These are phyloP conservation scores for Sinocyclocheilus anshuiensis DNA, from an alignment of 2,113 vertebrate genomes.

Conservation along the genomic window DNA sequence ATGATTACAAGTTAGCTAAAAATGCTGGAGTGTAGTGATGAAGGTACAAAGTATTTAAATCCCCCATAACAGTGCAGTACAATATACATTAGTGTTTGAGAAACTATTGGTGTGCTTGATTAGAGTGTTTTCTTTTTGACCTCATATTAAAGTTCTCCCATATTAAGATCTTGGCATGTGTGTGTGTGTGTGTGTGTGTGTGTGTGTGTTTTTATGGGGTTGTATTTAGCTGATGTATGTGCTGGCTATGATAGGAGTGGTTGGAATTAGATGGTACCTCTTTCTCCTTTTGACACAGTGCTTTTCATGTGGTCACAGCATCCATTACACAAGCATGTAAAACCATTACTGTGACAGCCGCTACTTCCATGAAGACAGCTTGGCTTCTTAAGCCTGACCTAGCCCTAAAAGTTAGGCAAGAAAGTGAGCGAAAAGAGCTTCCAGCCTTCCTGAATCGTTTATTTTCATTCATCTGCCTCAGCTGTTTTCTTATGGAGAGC, in stretches of 20 bases:
- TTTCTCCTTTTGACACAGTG: slow-evolving; percentile 59
- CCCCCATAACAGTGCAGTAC: not conserved
- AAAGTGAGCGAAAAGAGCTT: not conserved
- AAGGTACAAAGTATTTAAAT: slow-evolving; percentile 10
- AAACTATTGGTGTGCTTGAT: slow-evolving; percentile 49
- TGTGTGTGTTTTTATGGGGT: slow-evolving; percentile 68
- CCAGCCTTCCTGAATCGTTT: not conserved
- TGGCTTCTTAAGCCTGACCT: slow-evolving; percentile 40
- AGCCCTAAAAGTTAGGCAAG: not conserved
- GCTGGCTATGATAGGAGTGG: slow-evolving; percentile 67
- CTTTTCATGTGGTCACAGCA: slow-evolving; percentile 74
- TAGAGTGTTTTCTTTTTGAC: slow-evolving; percentile 55
- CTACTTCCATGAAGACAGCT: not conserved
- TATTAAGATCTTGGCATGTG: slow-evolving; percentile 57
- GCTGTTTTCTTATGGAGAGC: slow-evolving; percentile 28
- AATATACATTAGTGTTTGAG: slow-evolving; percentile 15
- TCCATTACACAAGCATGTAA: slow-evolving; percentile 59
- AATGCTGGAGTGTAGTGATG: not conserved
- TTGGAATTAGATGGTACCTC: slow-evolving; percentile 69
- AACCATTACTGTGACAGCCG: slow-evolving; percentile 54
- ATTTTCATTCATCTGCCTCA: slow-evolving; percentile 34
- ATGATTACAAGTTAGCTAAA: not conserved
- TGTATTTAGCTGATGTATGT: slow-evolving; percentile 65
- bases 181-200: slow-evolving; percentile 40
- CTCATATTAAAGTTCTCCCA: slow-evolving; percentile 55